Conservation (phyloP, 2,888 invertebrate species). For the Patella caerulea region DNA sequence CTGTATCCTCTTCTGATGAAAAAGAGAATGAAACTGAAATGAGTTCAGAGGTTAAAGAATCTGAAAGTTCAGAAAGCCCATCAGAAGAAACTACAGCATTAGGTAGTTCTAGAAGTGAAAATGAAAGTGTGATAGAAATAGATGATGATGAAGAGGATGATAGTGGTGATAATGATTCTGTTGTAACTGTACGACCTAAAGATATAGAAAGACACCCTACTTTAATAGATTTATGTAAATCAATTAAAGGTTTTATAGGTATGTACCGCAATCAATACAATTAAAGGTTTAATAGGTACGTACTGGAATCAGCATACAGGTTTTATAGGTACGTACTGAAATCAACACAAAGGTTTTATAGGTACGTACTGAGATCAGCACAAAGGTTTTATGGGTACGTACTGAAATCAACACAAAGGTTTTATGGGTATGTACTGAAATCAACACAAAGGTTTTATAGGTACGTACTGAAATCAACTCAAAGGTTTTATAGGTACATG, state of each 20-base stretch:
- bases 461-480: no score
- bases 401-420: no score
- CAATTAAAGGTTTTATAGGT: conserved; percentile 66
- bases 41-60: conserved; percentile 23
- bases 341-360: not conserved
- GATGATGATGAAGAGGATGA: conserved; percentile 44
- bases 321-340: no score
- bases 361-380: no score
- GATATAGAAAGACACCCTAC: conserved; percentile 48
- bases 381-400: no score
- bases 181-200: conserved; percentile 54
- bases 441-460: no score
- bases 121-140: conserved; percentile 22
- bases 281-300: no score
- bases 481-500: no score
- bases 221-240: conserved; percentile 51
- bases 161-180: conserved; percentile 53
- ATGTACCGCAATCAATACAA: conserved; percentile 20
- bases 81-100: conserved; percentile 13
- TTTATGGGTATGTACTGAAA: no score
- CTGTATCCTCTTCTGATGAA: conserved; percentile 17
- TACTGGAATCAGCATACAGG: no score
- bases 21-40: conserved; percentile 19
- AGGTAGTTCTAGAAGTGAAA: conserved; percentile 18
- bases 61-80: conserved; percentile 22